Base-by-base conservation (phyloP, 2,797 vertebrate species). In the Crypturellus tataupa region DNA sequence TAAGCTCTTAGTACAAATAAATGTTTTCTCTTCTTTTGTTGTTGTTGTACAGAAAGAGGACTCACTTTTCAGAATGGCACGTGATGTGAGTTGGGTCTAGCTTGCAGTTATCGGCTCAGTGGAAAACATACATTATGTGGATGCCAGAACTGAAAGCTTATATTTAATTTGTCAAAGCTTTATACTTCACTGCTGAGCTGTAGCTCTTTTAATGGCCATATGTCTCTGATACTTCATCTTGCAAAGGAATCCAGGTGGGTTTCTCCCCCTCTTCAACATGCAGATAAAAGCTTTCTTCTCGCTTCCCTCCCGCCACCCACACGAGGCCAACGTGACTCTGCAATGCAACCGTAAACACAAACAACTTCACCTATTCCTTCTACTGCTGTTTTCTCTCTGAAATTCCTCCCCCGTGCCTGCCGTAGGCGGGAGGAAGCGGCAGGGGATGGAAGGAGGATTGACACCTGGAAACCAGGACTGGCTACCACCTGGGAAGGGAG, bases 141-240 rank as follows among this genome's bases (percentile, higher is more conserved):
- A 82, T 94, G 94, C 91, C 90, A 94, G 68, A 77, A 67, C 86
- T 87, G 90, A 95, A 85, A 94, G 73, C 70, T 86, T 63, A 33
- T 62, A 65, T 92, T 96, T 94, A 86, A 90, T 91, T 80, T 85
- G 95, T 94, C 94, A 95, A 80, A 91, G 58, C n/a, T 85, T 89
- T 37, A 92, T 85, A 88, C 49, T 77, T 92, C 69, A 91, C 69
- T 47, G 4, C 42, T 73, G 71, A 90, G 89, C 80, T 89, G 33
- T 53, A 93, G 37, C 81, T 87, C 64, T 71, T 47, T 63, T 29
- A 89, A 89, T 17, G 87, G 75, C 68, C 89, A 94, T 56, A 56
- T 21, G 23, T 35, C 64, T 91, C 86, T 80, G 53, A 89, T 79
- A 62, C 40, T 70, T 85, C 62, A 85, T 67, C 39, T 85, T 60